Conservation (phyloP, 2,888 invertebrate genomes). For the Metalampra italica region DNA sequence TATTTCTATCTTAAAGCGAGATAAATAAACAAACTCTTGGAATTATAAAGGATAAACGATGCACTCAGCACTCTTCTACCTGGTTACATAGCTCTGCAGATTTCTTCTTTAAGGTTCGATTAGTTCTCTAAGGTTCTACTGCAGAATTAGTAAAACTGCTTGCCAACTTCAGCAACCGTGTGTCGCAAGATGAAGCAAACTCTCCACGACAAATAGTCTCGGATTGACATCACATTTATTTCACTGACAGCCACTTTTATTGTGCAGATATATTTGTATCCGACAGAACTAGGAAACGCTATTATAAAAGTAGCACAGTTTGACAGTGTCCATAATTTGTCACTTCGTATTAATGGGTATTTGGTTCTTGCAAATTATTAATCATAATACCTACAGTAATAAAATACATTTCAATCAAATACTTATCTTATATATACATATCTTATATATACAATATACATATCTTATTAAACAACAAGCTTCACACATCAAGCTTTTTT, state of each 20-base stretch:
- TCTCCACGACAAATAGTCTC: conserved; percentile 57
- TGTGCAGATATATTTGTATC: conserved; percentile 70
- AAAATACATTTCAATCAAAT: conserved; percentile 21
- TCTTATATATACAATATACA: too few relatives aligned
- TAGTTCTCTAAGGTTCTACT: too few relatives aligned
- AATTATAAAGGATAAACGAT: too few relatives aligned
- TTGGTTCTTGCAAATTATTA: not conserved
- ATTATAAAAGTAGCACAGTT: conserved; percentile 54
- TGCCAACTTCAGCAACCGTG: conserved; percentile 20
- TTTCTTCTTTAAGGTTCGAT: too few relatives aligned
- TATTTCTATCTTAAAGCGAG: too few relatives aligned
- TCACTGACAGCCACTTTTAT: conserved; percentile 57
- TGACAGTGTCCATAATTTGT: conserved; percentile 29
- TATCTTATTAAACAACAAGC: too few relatives aligned
- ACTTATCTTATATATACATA: too few relatives aligned
- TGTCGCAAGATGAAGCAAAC: conserved; percentile 40
- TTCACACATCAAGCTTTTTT: too few relatives aligned
- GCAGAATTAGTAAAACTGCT: not conserved
- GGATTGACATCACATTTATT: conserved; percentile 74
- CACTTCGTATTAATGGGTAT: not conserved
- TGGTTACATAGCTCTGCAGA: too few relatives aligned
- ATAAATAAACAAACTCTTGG: too few relatives aligned
- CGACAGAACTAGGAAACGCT: conserved; percentile 60
- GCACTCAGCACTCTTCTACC: too few relatives aligned
- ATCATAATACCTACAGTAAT: conserved; percentile 8